Evolutionary conservation across 2,888 invertebrate species (phyloP), one percentile per base, ranked within the genome.

Genomic region (Drosophila siamana): DNA sequence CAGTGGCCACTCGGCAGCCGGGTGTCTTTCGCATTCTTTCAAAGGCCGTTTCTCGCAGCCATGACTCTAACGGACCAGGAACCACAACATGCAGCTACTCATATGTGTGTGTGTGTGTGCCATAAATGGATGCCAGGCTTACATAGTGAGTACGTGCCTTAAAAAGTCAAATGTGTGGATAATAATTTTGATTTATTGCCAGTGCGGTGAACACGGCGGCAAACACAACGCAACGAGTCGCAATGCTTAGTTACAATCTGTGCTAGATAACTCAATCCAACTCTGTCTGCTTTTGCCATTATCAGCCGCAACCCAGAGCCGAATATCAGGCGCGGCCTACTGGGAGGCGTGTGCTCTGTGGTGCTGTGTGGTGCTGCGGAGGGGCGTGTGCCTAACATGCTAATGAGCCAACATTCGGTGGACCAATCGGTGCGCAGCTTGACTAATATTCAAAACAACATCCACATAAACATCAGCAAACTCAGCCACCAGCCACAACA

Each of bases 181-280:
- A 84, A 89, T 89, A 88, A 85, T 85, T 88, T 88, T 85, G 84
- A 85, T 85, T 85, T 89, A 85, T 85, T 88, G 88, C 79, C 69
- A 62, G 56, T 64, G 84, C 66, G 19, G 19, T 3, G 19, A 19
- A 38, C 61, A 64, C 60, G 4, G 48, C 48, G 57, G 56, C 52
- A n/a, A 64, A 38, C 46, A 40, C 28, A 52, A 59, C 65, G 36
- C 28, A 11, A 9, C 33, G 33, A 50, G 36, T 13, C 38, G 24
- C 56, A 47, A 59, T 56, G 56, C 75, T 62, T 44, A 46, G 4
- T 33, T n/a, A 59, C 77, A 80, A 84, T 81, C 88, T 78, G 52
- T 51, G 75, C 86, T 33, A 78, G 82, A 83, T 83, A 83, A 64
- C 82, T 83, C 83, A 87, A 87, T 80, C 47, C 47, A 33, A 33